These are phyloP conservation scores for Cephus pygmeus DNA, from an alignment of 2,888 invertebrate genomes.

Conservation along the genomic window DNA sequence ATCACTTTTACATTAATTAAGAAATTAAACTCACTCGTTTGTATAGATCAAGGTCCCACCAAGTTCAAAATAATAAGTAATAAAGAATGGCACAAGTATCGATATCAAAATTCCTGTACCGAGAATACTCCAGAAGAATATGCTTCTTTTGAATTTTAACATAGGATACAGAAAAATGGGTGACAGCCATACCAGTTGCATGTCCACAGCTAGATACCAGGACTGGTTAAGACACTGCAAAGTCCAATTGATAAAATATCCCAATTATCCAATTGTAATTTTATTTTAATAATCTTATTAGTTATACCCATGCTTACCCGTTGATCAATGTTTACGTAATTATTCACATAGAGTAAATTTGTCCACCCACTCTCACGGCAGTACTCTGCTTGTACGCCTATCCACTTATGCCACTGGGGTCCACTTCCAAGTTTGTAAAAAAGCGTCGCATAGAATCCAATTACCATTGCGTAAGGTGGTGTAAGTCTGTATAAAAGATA, in stretches of 20 bases:
- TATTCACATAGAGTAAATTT: conserved; percentile 64
- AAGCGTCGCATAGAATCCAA: conserved; percentile 80
- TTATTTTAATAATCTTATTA: conserved; percentile 71
- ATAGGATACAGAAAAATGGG: conserved; percentile 56
- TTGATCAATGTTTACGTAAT: conserved; percentile 52
- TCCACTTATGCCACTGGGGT: conserved; percentile 76
- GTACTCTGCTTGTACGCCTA: conserved; percentile 61
- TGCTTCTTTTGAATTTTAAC: conserved; percentile 41
- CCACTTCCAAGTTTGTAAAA: conserved; percentile 77
- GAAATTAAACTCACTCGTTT: conserved; percentile 46
- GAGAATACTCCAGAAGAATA: conserved; percentile 41
- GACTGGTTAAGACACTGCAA: conserved; percentile 70
- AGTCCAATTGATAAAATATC: conserved; percentile 34
- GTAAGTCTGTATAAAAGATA: conserved; percentile 70
- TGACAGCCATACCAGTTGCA: conserved; percentile 58
- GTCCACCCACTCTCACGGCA: conserved; percentile 65
- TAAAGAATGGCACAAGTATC: conserved; percentile 45
- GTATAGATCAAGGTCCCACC: conserved; percentile 58
- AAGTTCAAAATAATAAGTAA: conserved; percentile 45
- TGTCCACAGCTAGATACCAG: conserved; percentile 67
- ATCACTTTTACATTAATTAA: neutral
- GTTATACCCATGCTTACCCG: conserved; percentile 45
- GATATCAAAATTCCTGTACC: conserved; percentile 41
- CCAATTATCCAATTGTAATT: conserved; percentile 71
- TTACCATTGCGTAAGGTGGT: conserved; percentile 78